Conservation (phyloP, 2,888 invertebrate genomes). For the Drosophila mimica region DNA sequence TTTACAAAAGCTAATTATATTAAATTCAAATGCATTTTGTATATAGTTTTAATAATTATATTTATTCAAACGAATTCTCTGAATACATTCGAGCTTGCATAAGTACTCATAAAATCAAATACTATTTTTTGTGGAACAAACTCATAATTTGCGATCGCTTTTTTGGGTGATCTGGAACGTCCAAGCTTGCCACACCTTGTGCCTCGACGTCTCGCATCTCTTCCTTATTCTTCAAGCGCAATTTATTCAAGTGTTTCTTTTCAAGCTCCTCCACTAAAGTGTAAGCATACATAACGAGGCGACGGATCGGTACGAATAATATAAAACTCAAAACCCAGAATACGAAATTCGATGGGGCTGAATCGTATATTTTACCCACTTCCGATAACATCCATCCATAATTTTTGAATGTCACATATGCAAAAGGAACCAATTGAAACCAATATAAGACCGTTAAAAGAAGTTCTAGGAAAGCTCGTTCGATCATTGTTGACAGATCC, state of each 20-base stretch:
- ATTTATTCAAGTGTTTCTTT: not conserved
- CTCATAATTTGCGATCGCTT: not conserved
- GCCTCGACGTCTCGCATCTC: constrained; percentile 10
- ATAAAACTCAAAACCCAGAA: not conserved
- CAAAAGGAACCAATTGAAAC: constrained; percentile 6
- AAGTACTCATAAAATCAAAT: not conserved
- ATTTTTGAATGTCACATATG: not conserved
- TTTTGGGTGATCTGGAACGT: constrained; percentile 7
- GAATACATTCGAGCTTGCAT: not conserved
- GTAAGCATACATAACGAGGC: constrained; percentile 21
- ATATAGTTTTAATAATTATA: not conserved
- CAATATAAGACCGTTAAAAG: constrained; percentile 24
- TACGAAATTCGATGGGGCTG: not conserved
- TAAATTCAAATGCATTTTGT: not conserved
- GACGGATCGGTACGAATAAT: constrained; percentile 3
- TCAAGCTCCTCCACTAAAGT: constrained; percentile 5
- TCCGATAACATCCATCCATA: no score
- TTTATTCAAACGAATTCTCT: not conserved
- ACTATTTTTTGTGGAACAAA: not conserved
- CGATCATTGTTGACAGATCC: constrained; percentile 26
- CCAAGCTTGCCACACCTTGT: not conserved
- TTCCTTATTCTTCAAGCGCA: not conserved
- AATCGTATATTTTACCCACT: not conserved
- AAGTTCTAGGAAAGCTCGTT: constrained; percentile 38
- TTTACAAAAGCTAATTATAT: not conserved